phyloP scores from a whole-genome alignment of 2,797 vertebrate genomes.

The Nyctibius grandis region DNA sequence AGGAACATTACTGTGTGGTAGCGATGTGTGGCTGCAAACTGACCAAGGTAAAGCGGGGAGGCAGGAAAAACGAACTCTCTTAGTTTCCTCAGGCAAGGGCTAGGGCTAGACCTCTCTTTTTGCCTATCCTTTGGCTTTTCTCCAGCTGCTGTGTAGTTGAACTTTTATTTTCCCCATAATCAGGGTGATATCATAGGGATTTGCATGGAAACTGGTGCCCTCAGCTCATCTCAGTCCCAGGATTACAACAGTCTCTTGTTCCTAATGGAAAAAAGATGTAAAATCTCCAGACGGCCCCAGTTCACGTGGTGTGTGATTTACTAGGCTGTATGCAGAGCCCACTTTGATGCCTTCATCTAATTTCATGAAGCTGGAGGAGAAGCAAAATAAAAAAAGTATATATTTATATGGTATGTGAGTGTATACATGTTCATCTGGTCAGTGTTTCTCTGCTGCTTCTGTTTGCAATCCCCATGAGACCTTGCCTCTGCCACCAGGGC shows the following conservation, averaged over 20 bases:
- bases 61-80: not conserved
- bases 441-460: not conserved
- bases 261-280: constrained; percentile 23
- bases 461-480: not conserved
- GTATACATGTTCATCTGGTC: not conserved
- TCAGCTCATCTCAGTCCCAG: constrained; percentile 10
- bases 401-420: not conserved
- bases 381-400: not conserved
- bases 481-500: not conserved
- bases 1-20: not conserved
- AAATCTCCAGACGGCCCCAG: not conserved
- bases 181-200: constrained; percentile 27
- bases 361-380: not conserved
- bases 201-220: not conserved
- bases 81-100: not conserved
- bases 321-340: not conserved
- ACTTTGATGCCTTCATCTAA: not conserved
- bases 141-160: not conserved
- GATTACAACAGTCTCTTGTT: constrained; percentile 32
- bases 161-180: not conserved
- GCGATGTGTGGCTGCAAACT: not conserved
- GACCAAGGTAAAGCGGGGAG: not conserved
- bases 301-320: not conserved
- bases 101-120: not conserved
- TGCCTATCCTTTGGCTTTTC: not conserved